Evolutionary conservation across 2,888 invertebrate species (phyloP), one percentile per base, ranked within the genome.

Genomic region (Pilophorus perplexus): DNA sequence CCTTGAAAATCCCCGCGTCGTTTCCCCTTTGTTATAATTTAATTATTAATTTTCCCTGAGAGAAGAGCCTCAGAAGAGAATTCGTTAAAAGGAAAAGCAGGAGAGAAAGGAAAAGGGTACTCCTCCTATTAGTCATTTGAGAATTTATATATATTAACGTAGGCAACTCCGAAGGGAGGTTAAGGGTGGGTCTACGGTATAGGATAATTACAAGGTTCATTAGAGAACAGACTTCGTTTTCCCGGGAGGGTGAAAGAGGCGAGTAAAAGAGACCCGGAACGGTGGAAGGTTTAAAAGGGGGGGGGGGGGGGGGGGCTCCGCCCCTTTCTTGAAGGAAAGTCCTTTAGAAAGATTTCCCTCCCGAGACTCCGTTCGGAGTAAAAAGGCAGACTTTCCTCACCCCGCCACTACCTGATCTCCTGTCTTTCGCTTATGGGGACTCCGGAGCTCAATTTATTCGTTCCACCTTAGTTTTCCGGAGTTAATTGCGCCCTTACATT

Each of bases 121-220:
- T 59, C 42, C 62, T 66, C 67, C 67, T 69, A 69, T 69, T 69
- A 69, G 69, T 69, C 67, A 69, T 69, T 69, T 69, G 69, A 69
- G 69, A 69, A 69, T 67, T 69, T 69, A 64, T 65, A n/a, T n/a
- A 69, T 69, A 66, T 66, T 66, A 66, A 57, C 57, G 66, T 65
- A 55, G 48, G 50, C 46, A 33, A 33, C 38, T 28, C 18, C 38
- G 20, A 14, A 16, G 52, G 10, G 64, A 27, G 64, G 1, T 25
- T 28, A 20, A 64, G 42, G 27, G 60, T 16, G 62, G 40, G 57
- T 33, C 44, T 40, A 38, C 5, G 37, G 62, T 14, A 50, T 64
- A 33, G 52, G 66, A 66, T 66, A 66, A 66, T 66, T 66, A 66
- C 66, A 66, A 57, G 57, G 66, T 66, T 66, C 66, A 66, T 66